A percentile compares a stretch with the other conserved stretches of the same genome.
phyloP scores from a whole-genome alignment of 2,797 vertebrate genomes.

The Xiphophorus birchmanni region DNA sequence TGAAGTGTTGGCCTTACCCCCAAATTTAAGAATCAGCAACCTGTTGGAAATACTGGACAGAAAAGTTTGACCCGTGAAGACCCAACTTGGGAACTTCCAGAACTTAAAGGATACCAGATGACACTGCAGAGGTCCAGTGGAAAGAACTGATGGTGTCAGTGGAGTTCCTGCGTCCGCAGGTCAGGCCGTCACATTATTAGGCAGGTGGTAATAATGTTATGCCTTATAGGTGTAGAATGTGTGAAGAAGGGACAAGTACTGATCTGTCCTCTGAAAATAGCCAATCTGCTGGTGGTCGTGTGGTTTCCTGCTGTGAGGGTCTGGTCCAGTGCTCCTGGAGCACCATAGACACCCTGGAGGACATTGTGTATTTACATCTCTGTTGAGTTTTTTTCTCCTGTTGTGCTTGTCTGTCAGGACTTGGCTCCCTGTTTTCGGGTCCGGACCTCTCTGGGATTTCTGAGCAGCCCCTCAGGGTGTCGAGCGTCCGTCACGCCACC shows the following conservation, averaged over 20 bases:
- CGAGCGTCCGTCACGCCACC: conserved; percentile 86
- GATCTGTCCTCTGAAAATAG: not conserved
- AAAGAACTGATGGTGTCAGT: not conserved
- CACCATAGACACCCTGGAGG: not conserved
- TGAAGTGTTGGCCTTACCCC: not conserved
- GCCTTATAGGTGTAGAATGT: not conserved
- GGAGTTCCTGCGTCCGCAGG: too few relatives aligned
- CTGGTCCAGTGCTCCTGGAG: not conserved
- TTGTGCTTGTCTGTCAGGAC: conserved; percentile 73
- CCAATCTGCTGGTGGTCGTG: not conserved
- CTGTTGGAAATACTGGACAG: too few relatives aligned
- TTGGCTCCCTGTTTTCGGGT: conserved; percentile 84
- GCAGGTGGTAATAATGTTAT: not conserved
- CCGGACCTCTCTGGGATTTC: conserved; percentile 87
- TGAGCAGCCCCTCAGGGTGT: conserved; percentile 79
- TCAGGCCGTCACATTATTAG: not conserved
- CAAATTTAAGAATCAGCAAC: too few relatives aligned
- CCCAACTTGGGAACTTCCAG: not conserved
- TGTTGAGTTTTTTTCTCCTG: not conserved
- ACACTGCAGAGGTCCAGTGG: not conserved
- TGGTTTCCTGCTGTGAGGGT: not conserved
- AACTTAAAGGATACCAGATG: not conserved
- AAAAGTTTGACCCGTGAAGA: not conserved
- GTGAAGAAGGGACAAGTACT: not conserved
- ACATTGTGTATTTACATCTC: not conserved